phyloP scores from a whole-genome alignment of 2,888 invertebrate species.

The Entomobrya multifasciata region DNA sequence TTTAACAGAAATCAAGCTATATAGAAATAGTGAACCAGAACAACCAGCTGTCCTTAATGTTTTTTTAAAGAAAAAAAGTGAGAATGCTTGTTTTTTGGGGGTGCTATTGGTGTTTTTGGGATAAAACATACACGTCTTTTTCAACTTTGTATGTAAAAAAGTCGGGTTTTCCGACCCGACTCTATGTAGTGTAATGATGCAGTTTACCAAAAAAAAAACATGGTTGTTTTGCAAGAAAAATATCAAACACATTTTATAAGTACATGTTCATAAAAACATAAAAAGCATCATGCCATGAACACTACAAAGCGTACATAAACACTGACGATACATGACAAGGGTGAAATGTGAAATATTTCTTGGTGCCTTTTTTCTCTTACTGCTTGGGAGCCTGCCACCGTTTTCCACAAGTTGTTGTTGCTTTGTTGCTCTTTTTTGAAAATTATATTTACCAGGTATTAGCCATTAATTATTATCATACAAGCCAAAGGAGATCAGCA shows the following conservation, averaged over 20 bases:
- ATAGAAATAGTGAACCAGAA: slow-evolving; percentile 18
- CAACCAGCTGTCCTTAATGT: slow-evolving; percentile 3
- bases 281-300: slow-evolving; percentile 16
- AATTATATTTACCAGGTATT: not conserved
- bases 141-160: not conserved
- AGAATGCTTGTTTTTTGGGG: not conserved
- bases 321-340: slow-evolving; percentile 22
- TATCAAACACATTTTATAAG: not conserved
- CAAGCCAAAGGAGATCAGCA: slow-evolving; percentile 44
- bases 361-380: not conserved
- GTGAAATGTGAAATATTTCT: slow-evolving; percentile 44
- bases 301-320: not conserved
- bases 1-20: not conserved
- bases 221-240: not conserved
- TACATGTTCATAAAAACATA: not conserved
- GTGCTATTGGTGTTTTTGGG: no score
- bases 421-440: not conserved
- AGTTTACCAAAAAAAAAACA: not conserved
- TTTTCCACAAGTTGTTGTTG: slow-evolving; percentile 62
- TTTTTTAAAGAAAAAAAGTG: not conserved
- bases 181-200: not conserved
- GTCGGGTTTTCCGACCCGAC: not conserved
- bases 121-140: not conserved
- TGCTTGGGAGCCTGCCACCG: not conserved
- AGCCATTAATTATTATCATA: not conserved